A percentile compares a stretch with the other conserved stretches of the same genome.
Conservation (phyloP, 2,113 vertebrate species). For the Hydrochoerus hydrochaeris region DNA sequence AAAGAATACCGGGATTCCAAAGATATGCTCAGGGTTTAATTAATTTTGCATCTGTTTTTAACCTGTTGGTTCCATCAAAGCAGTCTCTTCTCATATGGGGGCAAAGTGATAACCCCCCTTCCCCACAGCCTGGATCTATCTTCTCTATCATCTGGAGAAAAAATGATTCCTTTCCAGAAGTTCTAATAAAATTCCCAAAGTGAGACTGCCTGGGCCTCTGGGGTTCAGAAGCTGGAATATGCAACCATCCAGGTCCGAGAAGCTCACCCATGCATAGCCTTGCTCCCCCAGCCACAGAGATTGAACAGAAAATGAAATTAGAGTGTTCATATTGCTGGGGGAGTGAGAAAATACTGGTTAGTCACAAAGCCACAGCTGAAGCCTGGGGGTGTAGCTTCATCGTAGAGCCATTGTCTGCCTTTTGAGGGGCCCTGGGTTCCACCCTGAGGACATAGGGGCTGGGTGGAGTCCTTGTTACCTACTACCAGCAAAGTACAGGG, state of each 20-base stretch:
- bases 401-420: not conserved
- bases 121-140: not conserved
- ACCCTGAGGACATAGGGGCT: not conserved
- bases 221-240: not conserved
- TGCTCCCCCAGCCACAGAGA: not conserved
- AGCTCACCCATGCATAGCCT: not conserved
- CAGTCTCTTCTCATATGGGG: not conserved
- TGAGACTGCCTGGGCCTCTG: not conserved
- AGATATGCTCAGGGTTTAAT: not conserved
- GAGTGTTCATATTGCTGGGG: not conserved
- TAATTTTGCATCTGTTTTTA: not conserved
- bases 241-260: not conserved
- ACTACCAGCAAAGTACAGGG: not conserved
- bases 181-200: not conserved
- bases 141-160: not conserved
- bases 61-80: not conserved
- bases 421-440: not conserved
- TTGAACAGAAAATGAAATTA: not conserved
- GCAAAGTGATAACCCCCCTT: not conserved
- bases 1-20: not conserved
- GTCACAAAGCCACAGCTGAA: not conserved
- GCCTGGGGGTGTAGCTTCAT: not conserved
- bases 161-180: not conserved
- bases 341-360: not conserved
- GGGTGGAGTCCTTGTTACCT: not conserved